Conservation (phyloP, 2,888 invertebrate species). For the Nymphalis polychloros region DNA sequence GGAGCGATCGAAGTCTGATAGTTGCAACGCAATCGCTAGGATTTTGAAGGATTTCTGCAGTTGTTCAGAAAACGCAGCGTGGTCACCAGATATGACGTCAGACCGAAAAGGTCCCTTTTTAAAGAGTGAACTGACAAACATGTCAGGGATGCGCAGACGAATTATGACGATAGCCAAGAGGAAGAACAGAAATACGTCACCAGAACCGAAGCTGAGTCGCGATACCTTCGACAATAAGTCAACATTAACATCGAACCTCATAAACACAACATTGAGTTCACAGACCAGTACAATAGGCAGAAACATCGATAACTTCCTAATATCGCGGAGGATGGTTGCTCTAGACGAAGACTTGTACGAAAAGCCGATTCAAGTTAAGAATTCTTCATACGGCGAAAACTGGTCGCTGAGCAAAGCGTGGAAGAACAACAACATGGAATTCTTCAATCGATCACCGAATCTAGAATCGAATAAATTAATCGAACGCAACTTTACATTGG, state of each 20-base stretch:
- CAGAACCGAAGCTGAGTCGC: conserved; percentile 58
- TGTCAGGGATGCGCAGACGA: conserved; percentile 73
- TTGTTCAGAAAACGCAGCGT: conserved; percentile 76
- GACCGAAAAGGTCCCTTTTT: conserved; percentile 68
- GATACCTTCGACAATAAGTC: conserved; percentile 52
- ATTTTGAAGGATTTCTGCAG: conserved; percentile 77
- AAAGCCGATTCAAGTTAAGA: conserved; percentile 65
- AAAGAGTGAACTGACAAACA: conserved; percentile 74
- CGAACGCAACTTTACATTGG: conserved; percentile 57
- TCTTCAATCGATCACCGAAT: conserved; percentile 60
- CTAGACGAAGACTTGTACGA: conserved; percentile 74
- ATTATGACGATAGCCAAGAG: conserved; percentile 71
- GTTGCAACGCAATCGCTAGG: conserved; percentile 73
- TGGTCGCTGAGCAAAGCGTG: conserved; percentile 79
- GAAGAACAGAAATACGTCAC: conserved; percentile 56
- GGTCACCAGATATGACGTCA: conserved; percentile 77
- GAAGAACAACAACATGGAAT: conserved; percentile 67
- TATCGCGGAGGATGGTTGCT: conserved; percentile 67
- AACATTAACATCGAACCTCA: conserved; percentile 65
- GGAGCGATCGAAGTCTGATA: conserved; percentile 61
- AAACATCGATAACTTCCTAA: conserved; percentile 71
- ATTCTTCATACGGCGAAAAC: conserved; percentile 72
- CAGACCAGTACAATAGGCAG: conserved; percentile 67
- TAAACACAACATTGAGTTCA: conserved; percentile 68
- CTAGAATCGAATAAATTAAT: conserved; percentile 54